A percentile compares a stretch with the other conserved stretches of the same genome.
These are phyloP conservation scores for Drosophila aff. DNA, from an alignment of 1,140 invertebrate genomes.

Conservation along the genomic window DNA sequence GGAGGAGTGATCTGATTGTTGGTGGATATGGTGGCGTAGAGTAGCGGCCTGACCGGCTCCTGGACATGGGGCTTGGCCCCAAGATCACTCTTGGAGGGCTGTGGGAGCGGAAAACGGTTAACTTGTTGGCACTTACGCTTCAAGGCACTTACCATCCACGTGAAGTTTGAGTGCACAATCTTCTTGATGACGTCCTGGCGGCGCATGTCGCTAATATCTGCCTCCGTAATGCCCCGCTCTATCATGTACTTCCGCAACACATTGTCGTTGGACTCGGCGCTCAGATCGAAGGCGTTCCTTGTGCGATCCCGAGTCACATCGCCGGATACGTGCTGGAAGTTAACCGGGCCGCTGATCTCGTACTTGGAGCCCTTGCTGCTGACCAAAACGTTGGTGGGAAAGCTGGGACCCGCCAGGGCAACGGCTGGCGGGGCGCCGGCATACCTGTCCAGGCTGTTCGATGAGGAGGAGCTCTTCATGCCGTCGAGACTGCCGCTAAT, in stretches of 20 bases:
- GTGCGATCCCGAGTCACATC: slow-evolving; percentile 76
- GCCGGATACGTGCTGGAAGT: slow-evolving; percentile 75
- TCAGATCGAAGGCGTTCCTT: slow-evolving; percentile 74
- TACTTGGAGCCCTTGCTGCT: slow-evolving; percentile 75
- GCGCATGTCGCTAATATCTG: slow-evolving; percentile 60
- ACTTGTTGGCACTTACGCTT: no score
- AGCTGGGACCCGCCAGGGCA: slow-evolving; percentile 63
- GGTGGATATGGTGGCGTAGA: slow-evolving; percentile 75
- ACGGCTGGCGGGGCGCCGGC: slow-evolving; percentile 26
- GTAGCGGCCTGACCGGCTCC: slow-evolving; percentile 32
- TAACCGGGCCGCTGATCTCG: slow-evolving; percentile 76
- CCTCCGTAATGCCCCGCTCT: slow-evolving; percentile 71
- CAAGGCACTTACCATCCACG: slow-evolving; percentile 65
- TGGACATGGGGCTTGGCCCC: slow-evolving; percentile 10
- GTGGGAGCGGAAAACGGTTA: background rate
- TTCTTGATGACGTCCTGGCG: slow-evolving; percentile 68
- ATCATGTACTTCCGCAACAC: slow-evolving; percentile 80
- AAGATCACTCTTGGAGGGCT: slow-evolving; percentile 54
- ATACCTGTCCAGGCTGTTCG: slow-evolving; percentile 65
- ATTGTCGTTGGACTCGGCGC: slow-evolving; percentile 62
- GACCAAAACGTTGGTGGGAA: slow-evolving; percentile 57
- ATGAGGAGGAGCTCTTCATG: slow-evolving; percentile 64
- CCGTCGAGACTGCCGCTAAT: slow-evolving; percentile 30
- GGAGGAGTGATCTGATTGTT: slow-evolving; percentile 65
- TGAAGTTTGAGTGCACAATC: slow-evolving; percentile 76